Evolutionary conservation across 2,888 invertebrate genomes (phyloP), one percentile per base, ranked within the genome.

Genomic region (Eupithecia pulchellata): DNA sequence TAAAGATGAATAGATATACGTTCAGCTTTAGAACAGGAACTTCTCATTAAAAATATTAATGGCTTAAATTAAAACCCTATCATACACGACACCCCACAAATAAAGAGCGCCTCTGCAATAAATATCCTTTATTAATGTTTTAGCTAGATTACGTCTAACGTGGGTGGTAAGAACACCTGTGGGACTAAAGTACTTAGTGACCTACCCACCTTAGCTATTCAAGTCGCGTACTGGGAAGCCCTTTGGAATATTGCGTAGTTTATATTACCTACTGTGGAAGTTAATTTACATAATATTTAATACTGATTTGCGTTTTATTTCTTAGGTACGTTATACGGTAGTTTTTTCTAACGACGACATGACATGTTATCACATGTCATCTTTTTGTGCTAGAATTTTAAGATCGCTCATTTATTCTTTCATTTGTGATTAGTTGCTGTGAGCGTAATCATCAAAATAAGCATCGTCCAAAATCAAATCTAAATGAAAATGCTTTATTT

Each of bases 131-230:
- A 68, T 68, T 69, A 64, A 64, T 62, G 55, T 70, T 27, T 63
- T 47, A 62, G 66, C 66, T 25, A 60, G 47, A 66, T 66, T 64
- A 71, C 42, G 47, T 64, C 71, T 63, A 57, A 30, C 71, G 71
- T 71, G 67, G 71, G 67, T 67, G 71, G 71, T n/a, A 13, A 29
- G 27, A 39, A 64, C 71, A 71, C 71, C 71, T 71, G 71, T 36
- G 34, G 66, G 25, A 61, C 71, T 67, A 64, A 9, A 47, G 60
- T 67, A 52, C 36, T 52, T 30, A 64, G 52, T 71, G 36, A 64
- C 47, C 63, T 42, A n/a, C 8, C 42, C 3, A 57, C 17, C 57
- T 57, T 29, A 29, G 27, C 14, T 57, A 57, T 57, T 57, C 29
- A 63, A 42, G 13, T 47, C 39, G 64, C 47, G 32, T 57, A 29